Evolutionary conservation across 1,140 invertebrate genomes (phyloP).

Genomic region (Drosophila carrolli): DNA sequence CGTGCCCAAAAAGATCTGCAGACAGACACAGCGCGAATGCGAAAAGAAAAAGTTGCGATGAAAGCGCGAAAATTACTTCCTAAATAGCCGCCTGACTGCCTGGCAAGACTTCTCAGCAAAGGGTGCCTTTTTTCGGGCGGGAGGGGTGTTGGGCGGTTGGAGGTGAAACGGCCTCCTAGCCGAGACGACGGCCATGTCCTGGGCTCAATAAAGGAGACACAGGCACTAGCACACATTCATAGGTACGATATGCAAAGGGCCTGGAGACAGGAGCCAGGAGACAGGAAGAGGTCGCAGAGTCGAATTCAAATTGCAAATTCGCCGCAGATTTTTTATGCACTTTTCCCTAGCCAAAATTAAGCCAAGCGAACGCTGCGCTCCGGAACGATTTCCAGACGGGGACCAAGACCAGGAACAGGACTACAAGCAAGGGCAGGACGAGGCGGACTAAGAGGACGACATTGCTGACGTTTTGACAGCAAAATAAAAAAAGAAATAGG

Average conservation of each 20-base stretch:
- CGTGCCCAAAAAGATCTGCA: conserved; percentile 74
- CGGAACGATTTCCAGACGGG: conserved; percentile 69
- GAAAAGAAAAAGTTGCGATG: conserved; percentile 65
- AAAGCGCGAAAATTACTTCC: conserved; percentile 82
- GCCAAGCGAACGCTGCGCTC: conserved; percentile 68
- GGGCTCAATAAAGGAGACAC: conserved; percentile 74
- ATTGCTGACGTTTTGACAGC: conserved; percentile 75
- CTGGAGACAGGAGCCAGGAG: neutral
- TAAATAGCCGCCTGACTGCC: conserved; percentile 81
- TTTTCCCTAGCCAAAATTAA: conserved; percentile 80
- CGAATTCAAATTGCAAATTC: conserved; percentile 81
- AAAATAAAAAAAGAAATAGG: conserved; percentile 63
- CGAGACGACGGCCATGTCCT: conserved; percentile 57
- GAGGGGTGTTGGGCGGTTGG: too few relatives aligned
- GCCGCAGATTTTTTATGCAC: conserved; percentile 81
- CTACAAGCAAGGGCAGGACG: neutral
- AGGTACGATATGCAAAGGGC: conserved; percentile 14
- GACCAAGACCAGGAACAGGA: conserved; percentile 19
- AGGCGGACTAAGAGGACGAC: conserved; percentile 35
- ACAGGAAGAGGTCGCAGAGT: conserved; percentile 40
- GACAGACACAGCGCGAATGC: conserved; percentile 43
- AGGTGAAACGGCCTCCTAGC: conserved; percentile 18
- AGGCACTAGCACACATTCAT: conserved; percentile 33
- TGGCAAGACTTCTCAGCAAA: conserved; percentile 64
- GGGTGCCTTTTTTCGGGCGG: neutral